Percentiles rank a stretch among this genome's conserved stretches.
Evolutionary conservation across 1,140 invertebrate genomes (phyloP).

Genomic region (Phenacoccus solenopsis): DNA sequence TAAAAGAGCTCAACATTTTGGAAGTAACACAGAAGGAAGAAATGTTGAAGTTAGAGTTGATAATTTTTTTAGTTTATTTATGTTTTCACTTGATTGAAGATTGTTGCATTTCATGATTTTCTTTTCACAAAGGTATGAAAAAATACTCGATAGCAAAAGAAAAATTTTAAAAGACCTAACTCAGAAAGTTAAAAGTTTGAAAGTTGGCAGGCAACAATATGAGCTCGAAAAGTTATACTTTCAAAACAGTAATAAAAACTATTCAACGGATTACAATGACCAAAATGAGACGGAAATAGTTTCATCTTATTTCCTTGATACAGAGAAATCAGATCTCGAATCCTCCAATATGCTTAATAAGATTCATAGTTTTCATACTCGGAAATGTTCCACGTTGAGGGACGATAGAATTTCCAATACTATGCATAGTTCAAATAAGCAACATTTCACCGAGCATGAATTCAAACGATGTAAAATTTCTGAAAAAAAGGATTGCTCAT

Average conservation of each 20-base stretch:
- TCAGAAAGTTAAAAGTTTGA: neutral
- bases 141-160: neutral
- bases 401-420: neutral
- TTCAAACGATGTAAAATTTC: neutral
- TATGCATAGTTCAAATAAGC: neutral
- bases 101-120: too few relatives aligned
- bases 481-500: neutral
- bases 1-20: neutral
- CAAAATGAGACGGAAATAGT: too few relatives aligned
- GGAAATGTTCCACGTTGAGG: too few relatives aligned
- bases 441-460: neutral
- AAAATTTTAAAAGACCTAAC: neutral
- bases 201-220: neutral
- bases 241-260: neutral
- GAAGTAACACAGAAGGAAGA: too few relatives aligned
- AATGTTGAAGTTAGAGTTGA: too few relatives aligned
- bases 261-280: neutral
- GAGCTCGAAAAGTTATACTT: neutral
- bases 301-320: too few relatives aligned
- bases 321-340: too few relatives aligned
- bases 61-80: too few relatives aligned
- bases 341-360: too few relatives aligned
- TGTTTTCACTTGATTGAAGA: too few relatives aligned
- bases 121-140: neutral
- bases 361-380: too few relatives aligned